Evolutionary conservation across 1,140 invertebrate genomes (phyloP), one percentile per base, ranked within the genome.

Genomic region (Pantala flavescens): DNA sequence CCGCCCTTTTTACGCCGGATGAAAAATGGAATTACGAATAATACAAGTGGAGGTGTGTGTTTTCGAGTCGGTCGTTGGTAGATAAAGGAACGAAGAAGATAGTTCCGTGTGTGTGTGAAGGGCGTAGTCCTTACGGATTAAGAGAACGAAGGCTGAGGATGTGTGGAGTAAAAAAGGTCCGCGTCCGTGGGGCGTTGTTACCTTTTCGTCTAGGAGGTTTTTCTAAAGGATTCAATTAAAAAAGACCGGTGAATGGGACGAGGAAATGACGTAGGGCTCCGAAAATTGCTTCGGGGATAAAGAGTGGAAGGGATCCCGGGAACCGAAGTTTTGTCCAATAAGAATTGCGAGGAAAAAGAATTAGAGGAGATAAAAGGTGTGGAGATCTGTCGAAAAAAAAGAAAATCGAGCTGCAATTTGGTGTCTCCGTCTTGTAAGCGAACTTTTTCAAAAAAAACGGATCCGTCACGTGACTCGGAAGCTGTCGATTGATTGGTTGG

Each of bases 221-320:
- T 63, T 21, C 49, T 19, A 63, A 63, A 63, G 49, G 49, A 63
- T 63, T 63, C 49, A 63, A 63, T 63, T 63, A 63, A 63, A 63
- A 63, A 19, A 63, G 49, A 63, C 49, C 12, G 12, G 49, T 63
- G 49, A 36, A 36, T 36, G 28, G 28, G 28, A 36, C 28, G 28
- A 36, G 28, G 28, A 36, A 36, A 36, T 36, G 28, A 36, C 9
- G 28, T 3, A 63, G n/a, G 49, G 49, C 9, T 63, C 49, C 3
- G n/a, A 63, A 63, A 19, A 63, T 21, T 19, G 49, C 14, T 21
- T 21, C 49, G 49, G 14, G 43, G 49, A 63, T 36, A 36, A 36
- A 36, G 28, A 2, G 28, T 36, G 28, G 28, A 36, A 36, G 28
- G 28, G 28, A 36, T 36, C 28, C 28, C n/a, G n/a, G n/a, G n/a